phyloP scores from a whole-genome alignment of 2,888 invertebrate species.

The Spilosoma lubricipeda region DNA sequence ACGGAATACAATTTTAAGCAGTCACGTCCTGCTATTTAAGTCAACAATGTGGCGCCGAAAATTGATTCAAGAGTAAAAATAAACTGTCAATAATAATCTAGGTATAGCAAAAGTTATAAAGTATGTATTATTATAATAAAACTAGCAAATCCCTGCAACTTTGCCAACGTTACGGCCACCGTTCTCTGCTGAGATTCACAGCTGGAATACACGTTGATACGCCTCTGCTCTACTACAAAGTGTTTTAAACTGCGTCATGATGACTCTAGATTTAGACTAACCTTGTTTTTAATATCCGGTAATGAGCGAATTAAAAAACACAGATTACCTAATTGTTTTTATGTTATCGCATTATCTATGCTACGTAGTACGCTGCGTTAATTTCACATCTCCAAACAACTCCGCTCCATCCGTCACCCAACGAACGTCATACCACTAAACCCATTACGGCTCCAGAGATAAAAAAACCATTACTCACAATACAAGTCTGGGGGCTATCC shows the following conservation, averaged over 20 bases:
- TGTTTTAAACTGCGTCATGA: not conserved
- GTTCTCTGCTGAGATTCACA: not conserved
- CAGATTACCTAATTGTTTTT: constrained; percentile 1
- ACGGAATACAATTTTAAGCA: not conserved
- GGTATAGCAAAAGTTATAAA: not conserved
- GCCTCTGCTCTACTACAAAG: not conserved
- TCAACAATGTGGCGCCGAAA: not conserved
- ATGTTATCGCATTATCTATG: not conserved
- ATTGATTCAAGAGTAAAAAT: not conserved
- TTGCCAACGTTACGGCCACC: not conserved
- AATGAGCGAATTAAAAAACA: constrained; percentile 1
- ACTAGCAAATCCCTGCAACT: not conserved
- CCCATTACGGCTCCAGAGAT: constrained; percentile 44
- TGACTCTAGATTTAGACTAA: not conserved
- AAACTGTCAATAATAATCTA: not conserved
- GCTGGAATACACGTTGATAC: not conserved
- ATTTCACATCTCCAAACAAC: constrained; percentile 11
- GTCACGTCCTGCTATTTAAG: not conserved
- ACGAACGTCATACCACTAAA: constrained; percentile 40
- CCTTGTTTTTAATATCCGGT: not conserved
- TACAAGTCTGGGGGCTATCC: constrained; percentile 29
- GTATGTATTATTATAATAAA: not conserved
- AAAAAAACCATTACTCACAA: constrained; percentile 52
- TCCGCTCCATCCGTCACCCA: constrained; percentile 11
- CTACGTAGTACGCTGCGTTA: not conserved